Evolutionary conservation across 2,888 invertebrate species (phyloP).

Genomic region (Ophion ellenae): DNA sequence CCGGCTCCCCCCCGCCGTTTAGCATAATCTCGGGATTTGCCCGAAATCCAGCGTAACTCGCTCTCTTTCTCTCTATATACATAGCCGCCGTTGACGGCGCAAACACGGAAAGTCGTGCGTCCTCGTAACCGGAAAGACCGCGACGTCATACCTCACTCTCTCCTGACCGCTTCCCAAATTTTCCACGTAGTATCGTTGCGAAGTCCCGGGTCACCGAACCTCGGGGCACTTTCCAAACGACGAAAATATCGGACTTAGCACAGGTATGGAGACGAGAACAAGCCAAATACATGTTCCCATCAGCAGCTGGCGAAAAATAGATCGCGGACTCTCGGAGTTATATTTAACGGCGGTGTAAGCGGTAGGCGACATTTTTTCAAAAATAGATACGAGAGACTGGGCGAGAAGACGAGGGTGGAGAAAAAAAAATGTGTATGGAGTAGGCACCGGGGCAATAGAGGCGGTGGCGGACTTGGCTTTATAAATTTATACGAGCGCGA

Average conservation of each 20-base stretch:
- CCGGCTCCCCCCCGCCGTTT: too few species aligned
- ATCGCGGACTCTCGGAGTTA: background rate
- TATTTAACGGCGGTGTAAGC: constrained; percentile 1
- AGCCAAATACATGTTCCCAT: background rate
- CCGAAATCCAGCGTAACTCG: too few species aligned
- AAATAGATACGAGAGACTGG: constrained; percentile 7
- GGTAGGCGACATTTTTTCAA: constrained; percentile 26
- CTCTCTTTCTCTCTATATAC: too few species aligned
- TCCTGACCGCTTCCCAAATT: background rate
- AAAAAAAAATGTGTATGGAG: constrained; percentile 18
- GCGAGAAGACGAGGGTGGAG: background rate
- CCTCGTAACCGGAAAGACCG: too few species aligned
- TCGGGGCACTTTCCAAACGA: background rate
- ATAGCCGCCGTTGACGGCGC: too few species aligned
- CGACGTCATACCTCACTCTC: too few species aligned
- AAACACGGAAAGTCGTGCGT: too few species aligned
- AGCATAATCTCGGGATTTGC: too few species aligned
- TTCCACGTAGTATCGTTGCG: background rate
- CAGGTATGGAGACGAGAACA: background rate
- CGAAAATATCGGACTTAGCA: background rate
- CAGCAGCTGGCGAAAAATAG: background rate
- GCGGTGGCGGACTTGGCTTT: background rate
- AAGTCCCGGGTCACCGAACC: background rate
- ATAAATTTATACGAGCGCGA: background rate
- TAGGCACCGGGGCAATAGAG: too few species aligned